Conservation (phyloP, 2,113 vertebrate species). For the Chionodraco myersi region DNA sequence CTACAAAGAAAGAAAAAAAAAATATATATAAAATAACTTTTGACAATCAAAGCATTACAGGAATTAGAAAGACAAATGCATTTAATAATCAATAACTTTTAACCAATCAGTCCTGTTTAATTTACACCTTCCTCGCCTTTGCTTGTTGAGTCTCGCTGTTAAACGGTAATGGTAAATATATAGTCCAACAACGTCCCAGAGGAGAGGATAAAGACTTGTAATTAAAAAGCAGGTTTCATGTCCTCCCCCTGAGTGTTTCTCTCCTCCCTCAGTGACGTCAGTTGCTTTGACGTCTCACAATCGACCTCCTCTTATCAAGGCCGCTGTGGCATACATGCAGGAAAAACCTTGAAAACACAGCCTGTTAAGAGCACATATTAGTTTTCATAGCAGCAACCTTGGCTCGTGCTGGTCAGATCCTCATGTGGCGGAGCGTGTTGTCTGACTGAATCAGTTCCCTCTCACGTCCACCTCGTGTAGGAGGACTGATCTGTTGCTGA, state of each 20-base stretch:
- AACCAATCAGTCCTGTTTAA: not conserved
- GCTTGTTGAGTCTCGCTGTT: not conserved
- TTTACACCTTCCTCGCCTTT: no score
- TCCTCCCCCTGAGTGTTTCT: not conserved
- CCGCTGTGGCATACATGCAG: not conserved
- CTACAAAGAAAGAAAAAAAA: no score
- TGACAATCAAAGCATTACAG: no score
- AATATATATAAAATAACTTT: no score
- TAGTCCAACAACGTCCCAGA: not conserved
- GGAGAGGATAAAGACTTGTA: not conserved
- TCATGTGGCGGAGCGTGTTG: not conserved
- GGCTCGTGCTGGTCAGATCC: slow-evolving; percentile 9
- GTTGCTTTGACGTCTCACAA: not conserved
- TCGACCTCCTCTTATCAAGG: not conserved
- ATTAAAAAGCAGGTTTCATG: not conserved
- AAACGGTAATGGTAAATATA: not conserved
- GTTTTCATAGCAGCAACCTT: not conserved
- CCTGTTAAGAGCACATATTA: not conserved
- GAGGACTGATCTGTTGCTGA: slow-evolving; percentile 30
- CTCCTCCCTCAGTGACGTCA: not conserved
- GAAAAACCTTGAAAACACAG: not conserved
- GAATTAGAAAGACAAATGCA: not conserved
- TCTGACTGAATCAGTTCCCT: slow-evolving; percentile 18
- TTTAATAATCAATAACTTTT: not conserved
- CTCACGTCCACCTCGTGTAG: slow-evolving; percentile 1